Conservation (phyloP, 2,888 invertebrate genomes). For the Lathronympha strigana region DNA sequence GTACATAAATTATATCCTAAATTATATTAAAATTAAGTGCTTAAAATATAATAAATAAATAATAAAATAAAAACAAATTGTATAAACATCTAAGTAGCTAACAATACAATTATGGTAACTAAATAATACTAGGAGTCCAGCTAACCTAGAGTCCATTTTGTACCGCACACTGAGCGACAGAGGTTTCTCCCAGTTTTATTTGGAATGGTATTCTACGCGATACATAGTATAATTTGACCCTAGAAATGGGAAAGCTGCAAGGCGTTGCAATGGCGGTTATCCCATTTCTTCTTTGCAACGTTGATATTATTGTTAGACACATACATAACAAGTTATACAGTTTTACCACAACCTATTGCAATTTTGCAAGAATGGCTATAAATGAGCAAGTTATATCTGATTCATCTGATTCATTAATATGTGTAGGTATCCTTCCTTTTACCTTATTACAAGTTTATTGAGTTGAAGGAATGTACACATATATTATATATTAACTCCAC, state of each 20-base stretch:
- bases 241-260: no score
- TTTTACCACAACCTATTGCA: no score
- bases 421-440: no score
- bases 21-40: conserved; percentile 14
- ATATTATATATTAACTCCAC: no score
- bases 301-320: conserved; percentile 11
- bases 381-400: no score
- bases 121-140: conserved; percentile 56
- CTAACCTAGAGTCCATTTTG: conserved; percentile 47
- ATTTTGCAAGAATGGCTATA: no score
- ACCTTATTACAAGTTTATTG: no score
- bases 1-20: no score
- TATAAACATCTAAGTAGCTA: conserved; percentile 47
- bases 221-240: background rate
- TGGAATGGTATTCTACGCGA: background rate
- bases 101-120: conserved; percentile 61
- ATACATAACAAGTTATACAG: background rate
- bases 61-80: conserved; percentile 38
- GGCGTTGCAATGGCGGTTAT: no score
- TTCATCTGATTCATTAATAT: no score
- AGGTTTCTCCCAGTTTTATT: background rate
- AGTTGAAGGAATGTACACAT: no score
- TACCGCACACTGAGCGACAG: conserved; percentile 47
- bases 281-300: no score
- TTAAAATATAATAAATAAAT: conserved; percentile 35